Base-by-base conservation (phyloP, 2,888 invertebrate species). In the Brachynemurus nebulosus region DNA sequence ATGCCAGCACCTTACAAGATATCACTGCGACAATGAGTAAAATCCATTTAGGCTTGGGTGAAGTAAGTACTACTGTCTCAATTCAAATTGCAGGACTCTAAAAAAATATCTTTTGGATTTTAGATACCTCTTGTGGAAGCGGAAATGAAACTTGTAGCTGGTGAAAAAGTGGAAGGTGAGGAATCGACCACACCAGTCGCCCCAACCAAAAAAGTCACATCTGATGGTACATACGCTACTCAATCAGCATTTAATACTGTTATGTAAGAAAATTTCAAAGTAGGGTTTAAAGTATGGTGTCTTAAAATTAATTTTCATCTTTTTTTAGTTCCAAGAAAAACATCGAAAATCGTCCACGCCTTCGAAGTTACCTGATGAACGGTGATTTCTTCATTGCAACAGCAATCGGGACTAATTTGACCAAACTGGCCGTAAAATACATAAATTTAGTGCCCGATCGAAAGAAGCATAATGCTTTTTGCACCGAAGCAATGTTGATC, bases 191-290 rank as follows among this genome's bases (percentile, higher is more conserved):
- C 40, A 9, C 54, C 62, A 2, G 64, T 67, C 2, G 62, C 66
- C 17, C 51, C 51, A 6, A 51, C 51, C 23, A 83, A 80, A 55
- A 67, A 90, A 47, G 95, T 98, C 34, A 98, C 98, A 37, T 96
- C 97, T 25, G 98, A 99, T 70, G 98, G 98, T 16, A 96, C 97
- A 0, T 99, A 99, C 65, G 98, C 97, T 19, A 86, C 95, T 3
- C 97, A 99, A 67, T 95, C 95, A 51, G 96, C 93, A 34, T 93
- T 97, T 66, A 93, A 88, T 59, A 70, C 88, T 53, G 72, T 80
- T 18, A 71, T 76, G 77, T 82, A 62, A 72, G 79, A 71, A 41
- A 25, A 18, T 38, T 40, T 36, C 17, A 30, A 46, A 9, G 9
- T 23, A 23, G 6, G 6, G 7, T 23, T 23, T 23, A 23, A 7